Base-by-base conservation (phyloP, 1,140 invertebrate species). In the Eubasilissa regina region DNA sequence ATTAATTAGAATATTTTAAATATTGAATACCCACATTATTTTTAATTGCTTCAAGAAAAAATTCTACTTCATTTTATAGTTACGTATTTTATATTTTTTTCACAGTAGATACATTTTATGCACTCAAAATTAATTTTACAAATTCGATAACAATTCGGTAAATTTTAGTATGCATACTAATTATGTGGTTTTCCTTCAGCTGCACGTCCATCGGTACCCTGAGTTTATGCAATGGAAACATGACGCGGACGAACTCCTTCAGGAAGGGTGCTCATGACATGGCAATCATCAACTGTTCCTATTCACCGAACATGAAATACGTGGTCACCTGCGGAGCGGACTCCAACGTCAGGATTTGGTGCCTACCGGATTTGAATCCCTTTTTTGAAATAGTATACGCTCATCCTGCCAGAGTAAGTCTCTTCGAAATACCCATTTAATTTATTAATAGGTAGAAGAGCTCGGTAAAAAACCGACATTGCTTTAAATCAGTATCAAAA, bases 251-350 rank as follows among this genome's bases (percentile, higher is more conserved):
- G 15, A 17, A 17, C 43, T 45, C 51, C 25, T 35, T 9, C 0
- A 25, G 35, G 25, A 58, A 44, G 51, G 17, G 45, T 10, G 81
- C 81, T 15, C 81, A 82, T 35, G 13, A 47, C 11, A 21, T 43
- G 13, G 74, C 73, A 6, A 80, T 82, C n/a, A 35, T 80, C 13
- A 62, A 70, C 25, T 53, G 47, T 12, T 44, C 55, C 10, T 80
- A 44, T 21, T 82, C 81, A 4, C 81, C 81, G 9, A 66, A 80
- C n/a, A 47, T 47, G 3, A 48, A 60, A n/a, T 82, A 51, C 51
- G 48, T 82, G 15, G 81, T 82, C 21, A 79, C 81, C 12, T 76
- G 81, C 51, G 81, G 81, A 13, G 53, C 58, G 15, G 81, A 82
- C 56, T 79, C 78, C 44, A 77, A 79, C 44, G 78, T 82, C 13